Evolutionary conservation across 2,797 vertebrate species (phyloP).

Genomic region (Sebastes umbrosus): DNA sequence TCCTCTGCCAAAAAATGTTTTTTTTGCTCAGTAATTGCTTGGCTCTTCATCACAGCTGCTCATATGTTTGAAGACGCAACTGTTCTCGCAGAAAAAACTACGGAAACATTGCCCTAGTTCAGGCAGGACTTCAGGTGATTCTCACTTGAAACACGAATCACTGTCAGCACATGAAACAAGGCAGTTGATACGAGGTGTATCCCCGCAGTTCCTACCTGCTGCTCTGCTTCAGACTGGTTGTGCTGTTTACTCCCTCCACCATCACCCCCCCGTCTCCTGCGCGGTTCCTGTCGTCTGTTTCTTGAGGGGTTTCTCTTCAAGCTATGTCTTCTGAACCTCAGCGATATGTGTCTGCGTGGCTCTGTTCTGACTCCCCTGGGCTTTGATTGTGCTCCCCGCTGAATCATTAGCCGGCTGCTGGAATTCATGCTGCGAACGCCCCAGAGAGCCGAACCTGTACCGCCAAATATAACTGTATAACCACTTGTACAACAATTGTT

Average conservation of each 20-base stretch:
- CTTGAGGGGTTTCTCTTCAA: conserved; percentile 25
- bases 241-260: conserved; percentile 1
- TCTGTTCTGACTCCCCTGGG: conserved; percentile 23
- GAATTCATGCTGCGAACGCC: conserved; percentile 14
- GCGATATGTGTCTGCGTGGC: background rate
- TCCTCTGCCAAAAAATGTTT: conserved; percentile 44
- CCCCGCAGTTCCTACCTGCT: background rate
- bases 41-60: conserved; percentile 5
- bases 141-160: background rate
- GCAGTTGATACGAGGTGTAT: background rate
- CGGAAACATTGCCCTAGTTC: background rate
- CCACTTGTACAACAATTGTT: conserved; percentile 14
- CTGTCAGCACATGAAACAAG: conserved; percentile 2
- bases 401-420: conserved; percentile 37
- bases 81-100: background rate
- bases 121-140: background rate
- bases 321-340: conserved; percentile 20
- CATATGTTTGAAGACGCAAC: background rate
- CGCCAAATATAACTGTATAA: background rate
- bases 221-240: conserved; percentile 5
- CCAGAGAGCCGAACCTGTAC: conserved; percentile 12
- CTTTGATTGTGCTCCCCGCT: conserved; percentile 33
- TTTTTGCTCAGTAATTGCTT: conserved; percentile 26
- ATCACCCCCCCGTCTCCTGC: background rate
- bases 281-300: conserved; percentile 8